phyloP scores from a whole-genome alignment of 1,140 invertebrate species.

The Listronotus bonariensis region DNA sequence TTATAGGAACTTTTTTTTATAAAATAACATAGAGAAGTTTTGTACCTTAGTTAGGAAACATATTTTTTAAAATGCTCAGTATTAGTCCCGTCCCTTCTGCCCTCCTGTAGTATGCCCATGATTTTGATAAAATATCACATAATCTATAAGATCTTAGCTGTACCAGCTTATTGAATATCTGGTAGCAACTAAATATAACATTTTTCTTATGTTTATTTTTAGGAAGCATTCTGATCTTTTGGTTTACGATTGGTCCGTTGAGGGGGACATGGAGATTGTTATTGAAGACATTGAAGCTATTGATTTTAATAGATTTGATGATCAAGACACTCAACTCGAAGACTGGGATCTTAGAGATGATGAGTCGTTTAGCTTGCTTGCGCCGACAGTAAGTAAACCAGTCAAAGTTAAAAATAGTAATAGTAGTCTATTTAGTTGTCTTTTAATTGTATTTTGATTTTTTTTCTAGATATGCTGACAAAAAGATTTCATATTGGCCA shows the following conservation, averaged over 20 bases:
- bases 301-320: constrained; percentile 69
- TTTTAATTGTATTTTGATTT: neutral
- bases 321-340: constrained; percentile 66
- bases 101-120: no score
- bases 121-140: no score
- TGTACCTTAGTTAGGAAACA: no score
- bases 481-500: constrained; percentile 63
- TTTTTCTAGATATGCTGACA: constrained; percentile 62
- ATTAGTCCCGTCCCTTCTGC: no score
- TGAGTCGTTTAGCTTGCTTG: constrained; percentile 64
- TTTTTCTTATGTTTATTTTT: constrained; percentile 19
- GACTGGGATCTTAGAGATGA: constrained; percentile 75
- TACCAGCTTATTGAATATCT: no score
- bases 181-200: no score
- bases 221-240: constrained; percentile 73
- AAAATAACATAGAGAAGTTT: no score
- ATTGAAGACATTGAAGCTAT: constrained; percentile 85
- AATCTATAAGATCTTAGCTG: no score
- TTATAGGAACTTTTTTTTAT: no score
- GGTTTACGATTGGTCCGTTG: constrained; percentile 87
- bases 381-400: constrained; percentile 57
- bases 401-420: no score
- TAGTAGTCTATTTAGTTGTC: constrained; percentile 2
- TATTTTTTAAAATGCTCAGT: no score
- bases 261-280: constrained; percentile 80